Evolutionary conservation across 2,113 vertebrate species (phyloP).

Genomic region (Apteryx owenii): DNA sequence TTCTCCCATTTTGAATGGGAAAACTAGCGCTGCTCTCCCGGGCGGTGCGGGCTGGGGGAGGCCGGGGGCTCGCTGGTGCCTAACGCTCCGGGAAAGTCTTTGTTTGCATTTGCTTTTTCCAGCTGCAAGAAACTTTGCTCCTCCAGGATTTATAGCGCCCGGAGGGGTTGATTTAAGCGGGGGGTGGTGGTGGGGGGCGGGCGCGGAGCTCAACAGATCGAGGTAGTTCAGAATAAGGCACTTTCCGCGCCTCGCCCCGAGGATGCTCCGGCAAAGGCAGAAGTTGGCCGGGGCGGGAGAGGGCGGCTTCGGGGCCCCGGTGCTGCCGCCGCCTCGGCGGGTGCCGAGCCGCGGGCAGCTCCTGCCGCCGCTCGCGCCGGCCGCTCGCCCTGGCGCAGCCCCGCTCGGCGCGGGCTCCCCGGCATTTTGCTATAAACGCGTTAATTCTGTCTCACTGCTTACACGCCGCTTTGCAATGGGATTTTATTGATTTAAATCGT

Average conservation of each 20-base stretch:
- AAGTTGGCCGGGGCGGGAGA: slow-evolving; percentile 35
- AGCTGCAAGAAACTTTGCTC: slow-evolving; percentile 76
- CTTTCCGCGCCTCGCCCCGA: background rate
- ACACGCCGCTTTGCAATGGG: slow-evolving; percentile 30
- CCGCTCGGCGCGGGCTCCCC: slow-evolving; percentile 10
- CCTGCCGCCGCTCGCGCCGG: background rate
- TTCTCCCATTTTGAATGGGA: slow-evolving; percentile 52
- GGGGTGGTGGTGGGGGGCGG: background rate
- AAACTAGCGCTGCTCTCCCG: background rate
- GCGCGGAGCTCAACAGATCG: slow-evolving; percentile 44
- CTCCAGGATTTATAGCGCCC: slow-evolving; percentile 39
- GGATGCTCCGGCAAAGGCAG: slow-evolving; percentile 16
- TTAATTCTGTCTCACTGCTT: slow-evolving; percentile 69
- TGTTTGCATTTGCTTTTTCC: slow-evolving; percentile 38
- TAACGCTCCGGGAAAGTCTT: background rate
- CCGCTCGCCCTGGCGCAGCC: slow-evolving; percentile 24
- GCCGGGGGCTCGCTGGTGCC: background rate
- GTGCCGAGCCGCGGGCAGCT: background rate
- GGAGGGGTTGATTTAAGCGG: background rate
- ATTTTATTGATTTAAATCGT: slow-evolving; percentile 68
- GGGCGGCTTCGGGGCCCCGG: slow-evolving; percentile 29
- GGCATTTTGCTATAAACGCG: slow-evolving; percentile 50
- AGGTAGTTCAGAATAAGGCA: slow-evolving; percentile 19
- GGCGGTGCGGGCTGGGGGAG: background rate
- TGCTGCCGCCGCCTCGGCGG: slow-evolving; percentile 17